Evolutionary conservation across 2,797 vertebrate genomes (phyloP), one percentile per base, ranked within the genome.

Genomic region (Oreochromis grahami): DNA sequence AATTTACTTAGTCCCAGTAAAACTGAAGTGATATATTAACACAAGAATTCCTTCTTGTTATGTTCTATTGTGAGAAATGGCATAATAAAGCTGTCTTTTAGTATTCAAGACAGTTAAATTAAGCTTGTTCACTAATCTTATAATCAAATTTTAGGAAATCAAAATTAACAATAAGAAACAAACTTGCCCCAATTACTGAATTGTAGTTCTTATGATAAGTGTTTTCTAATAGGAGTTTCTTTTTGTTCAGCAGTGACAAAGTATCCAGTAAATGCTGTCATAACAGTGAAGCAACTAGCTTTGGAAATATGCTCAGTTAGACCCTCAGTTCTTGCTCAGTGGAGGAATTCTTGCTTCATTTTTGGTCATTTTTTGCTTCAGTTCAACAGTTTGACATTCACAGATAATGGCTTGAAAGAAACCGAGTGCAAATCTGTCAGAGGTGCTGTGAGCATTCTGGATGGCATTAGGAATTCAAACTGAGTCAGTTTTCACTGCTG

Each of bases 401-500:
- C 55, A 72, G 68, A 80, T 86, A 65, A 82, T 56, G 24, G 19
- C 26, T 81, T 51, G 83, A 38, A 85, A 85, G 63, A 70, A 15
- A 76, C 2, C 0, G 5, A 56, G 55, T 76, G 43, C 10, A 81
- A 63, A 87, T 80, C 72, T 79, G 55, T 65, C 68, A 6, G 5
- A 43, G 38, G 14, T 36, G 52, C 74, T 76, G 29, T 81, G 74
- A 43, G 29, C 21, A 1, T 82, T 88, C 63, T 81, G 19, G 38
- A 8, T 9, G 7, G 24, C 43, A 80, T 84, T 89, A 78, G 85
- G 55, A 80, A 89, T 81, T 83, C 12, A 13, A 58, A 74, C 79
- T 52, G 70, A 34, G 43, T 32, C 11, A 1, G 48, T 87, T 65
- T 79, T 43, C 76, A 50, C 70, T 50, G 26, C 45, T 81, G 50